Evolutionary conservation across 2,888 invertebrate genomes (phyloP), one percentile per base, ranked within the genome.

Genomic region (Limnephilus marmoratus): DNA sequence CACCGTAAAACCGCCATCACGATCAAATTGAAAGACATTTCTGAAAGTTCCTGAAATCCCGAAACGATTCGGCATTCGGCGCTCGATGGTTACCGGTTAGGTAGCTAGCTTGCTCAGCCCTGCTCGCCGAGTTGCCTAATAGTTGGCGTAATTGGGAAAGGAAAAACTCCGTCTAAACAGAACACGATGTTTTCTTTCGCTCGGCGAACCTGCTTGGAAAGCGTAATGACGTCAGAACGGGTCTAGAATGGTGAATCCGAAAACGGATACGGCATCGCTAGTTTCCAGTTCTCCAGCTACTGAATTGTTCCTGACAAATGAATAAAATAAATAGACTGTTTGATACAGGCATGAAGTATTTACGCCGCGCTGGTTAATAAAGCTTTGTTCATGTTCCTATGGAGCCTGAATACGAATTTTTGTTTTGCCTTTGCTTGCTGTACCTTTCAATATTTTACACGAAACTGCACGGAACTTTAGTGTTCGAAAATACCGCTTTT

Each of bases 161-260:
- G 90, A 45, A 89, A 90, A 81, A 41, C 49, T 90, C 81, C 90
- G 31, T 37, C 90, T 90, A 90, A 90, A 81, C 80, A 90, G 81
- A 90, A 81, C 90, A 90, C 81, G 81, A 81, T 90, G 90, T 90
- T 90, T 90, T 81, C 81, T 90, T 81, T 90, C 81, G 90, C 81
- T 90, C 45, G 41, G 49, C 81, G 45, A 41, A 81, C 90, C 86
- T 86, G 86, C 15, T n/a, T 45, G 86, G 86, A 86, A 86, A 86
- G 45, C 29, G n/a, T 86, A 86, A 86, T 86, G 45, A 85, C 85
- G 85, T 34, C 85, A 41, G 85, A 24, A 15, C 45, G 24, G 49
- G 45, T 29, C 86, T 45, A 49, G 68, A 68, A 68, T 68, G 68
- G 86, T 24, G 83, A 83, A 18, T 34, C 34, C 1, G 37, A 83